A percentile compares a stretch with the other conserved stretches of the same genome.
These are phyloP conservation scores for Phortica magna DNA, from an alignment of 2,888 invertebrate genomes.

Conservation along the genomic window DNA sequence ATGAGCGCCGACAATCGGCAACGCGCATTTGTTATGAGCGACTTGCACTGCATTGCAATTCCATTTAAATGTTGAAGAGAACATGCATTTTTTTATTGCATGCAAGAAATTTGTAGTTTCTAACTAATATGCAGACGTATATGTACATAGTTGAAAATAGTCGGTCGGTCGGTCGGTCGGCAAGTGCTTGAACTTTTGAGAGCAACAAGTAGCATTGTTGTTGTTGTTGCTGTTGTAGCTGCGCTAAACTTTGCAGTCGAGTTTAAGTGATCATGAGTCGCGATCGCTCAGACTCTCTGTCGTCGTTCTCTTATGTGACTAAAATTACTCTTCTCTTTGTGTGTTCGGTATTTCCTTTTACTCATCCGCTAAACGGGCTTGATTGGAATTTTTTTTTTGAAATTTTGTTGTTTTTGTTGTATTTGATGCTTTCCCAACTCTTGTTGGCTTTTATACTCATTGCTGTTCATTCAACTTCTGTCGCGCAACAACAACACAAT, in stretches of 20 bases:
- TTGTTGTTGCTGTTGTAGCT: slow-evolving; percentile 13
- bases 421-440: not conserved
- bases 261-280: not conserved
- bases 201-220: not conserved
- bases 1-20: too few species aligned
- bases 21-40: too few species aligned
- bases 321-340: not conserved
- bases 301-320: not conserved
- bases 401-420: slow-evolving; percentile 33
- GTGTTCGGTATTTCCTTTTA: not conserved
- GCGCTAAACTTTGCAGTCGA: not conserved
- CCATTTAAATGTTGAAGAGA: too few species aligned
- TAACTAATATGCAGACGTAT: too few species aligned
- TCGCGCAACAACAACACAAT: slow-evolving; percentile 27
- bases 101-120: too few species aligned
- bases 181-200: too few species aligned
- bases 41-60: too few species aligned
- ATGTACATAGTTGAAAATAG: too few species aligned
- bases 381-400: slow-evolving; percentile 31
- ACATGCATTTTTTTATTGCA: too few species aligned
- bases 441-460: slow-evolving; percentile 4
- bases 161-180: too few species aligned
- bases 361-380: not conserved
- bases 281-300: not conserved
- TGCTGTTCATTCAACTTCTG: slow-evolving; percentile 60